A percentile compares a stretch with the other conserved stretches of the same genome.
Conservation (phyloP, 1,140 invertebrate genomes). For the Eciton burchellii region DNA sequence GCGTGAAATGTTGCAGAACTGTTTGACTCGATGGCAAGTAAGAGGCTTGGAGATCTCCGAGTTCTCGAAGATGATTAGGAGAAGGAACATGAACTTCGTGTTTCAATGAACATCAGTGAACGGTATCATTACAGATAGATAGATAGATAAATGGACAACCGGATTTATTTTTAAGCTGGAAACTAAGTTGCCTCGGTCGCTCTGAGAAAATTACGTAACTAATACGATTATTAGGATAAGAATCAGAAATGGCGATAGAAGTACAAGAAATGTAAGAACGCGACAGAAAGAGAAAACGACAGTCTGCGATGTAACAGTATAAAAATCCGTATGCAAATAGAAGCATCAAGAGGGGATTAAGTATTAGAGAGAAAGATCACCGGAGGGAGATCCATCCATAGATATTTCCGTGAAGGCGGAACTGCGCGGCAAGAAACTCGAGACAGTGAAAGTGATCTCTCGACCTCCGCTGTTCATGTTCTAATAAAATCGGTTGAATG, state of each 20-base stretch:
- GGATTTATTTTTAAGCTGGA: too few species aligned
- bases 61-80: background rate
- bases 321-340: too few species aligned
- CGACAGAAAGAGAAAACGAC: too few species aligned
- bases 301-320: too few species aligned
- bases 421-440: constrained; percentile 25
- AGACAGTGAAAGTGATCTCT: constrained; percentile 49
- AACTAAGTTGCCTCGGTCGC: too few species aligned
- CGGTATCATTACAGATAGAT: too few species aligned
- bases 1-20: background rate
- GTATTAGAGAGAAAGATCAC: background rate
- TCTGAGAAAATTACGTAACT: too few species aligned
- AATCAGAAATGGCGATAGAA: too few species aligned
- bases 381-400: background rate
- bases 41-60: background rate
- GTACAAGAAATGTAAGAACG: too few species aligned
- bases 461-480: constrained; percentile 23
- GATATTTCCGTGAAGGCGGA: constrained; percentile 26
- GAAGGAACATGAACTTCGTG: background rate
- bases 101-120: background rate
- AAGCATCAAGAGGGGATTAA: too few species aligned
- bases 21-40: background rate
- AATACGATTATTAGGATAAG: too few species aligned
- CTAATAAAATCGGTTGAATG: constrained; percentile 43
- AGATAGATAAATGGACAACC: too few species aligned